Evolutionary conservation across 2,113 vertebrate species (phyloP).

Genomic region (Terrapene triunguis): DNA sequence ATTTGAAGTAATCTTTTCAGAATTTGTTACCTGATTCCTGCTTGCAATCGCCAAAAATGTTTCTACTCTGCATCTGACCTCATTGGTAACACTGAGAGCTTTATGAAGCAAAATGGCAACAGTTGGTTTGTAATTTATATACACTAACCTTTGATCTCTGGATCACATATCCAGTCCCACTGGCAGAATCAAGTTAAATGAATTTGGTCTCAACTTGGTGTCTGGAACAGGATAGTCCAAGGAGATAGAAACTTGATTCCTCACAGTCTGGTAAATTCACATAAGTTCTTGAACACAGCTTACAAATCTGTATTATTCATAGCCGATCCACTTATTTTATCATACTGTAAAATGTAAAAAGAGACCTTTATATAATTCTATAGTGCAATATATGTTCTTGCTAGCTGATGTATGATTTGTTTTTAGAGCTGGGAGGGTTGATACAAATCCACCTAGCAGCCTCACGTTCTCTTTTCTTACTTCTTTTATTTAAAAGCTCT

Average conservation of each 20-base stretch:
- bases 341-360: slow-evolving; percentile 8
- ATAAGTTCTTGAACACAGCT: slow-evolving; percentile 6
- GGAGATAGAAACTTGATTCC: background rate
- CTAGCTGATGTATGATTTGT: slow-evolving; percentile 43
- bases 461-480: slow-evolving; percentile 16
- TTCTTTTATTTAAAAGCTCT: slow-evolving; percentile 46
- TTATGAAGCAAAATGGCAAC: background rate
- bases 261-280: background rate
- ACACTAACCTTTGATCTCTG: background rate
- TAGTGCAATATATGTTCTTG: background rate
- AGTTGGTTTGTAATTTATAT: background rate
- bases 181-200: background rate
- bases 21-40: background rate
- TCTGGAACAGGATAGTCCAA: background rate
- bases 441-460: slow-evolving; percentile 37
- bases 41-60: background rate
- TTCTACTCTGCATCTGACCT: background rate
- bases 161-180: background rate
- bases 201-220: background rate
- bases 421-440: slow-evolving; percentile 34
- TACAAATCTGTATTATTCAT: background rate
- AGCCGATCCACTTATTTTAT: background rate
- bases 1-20: background rate
- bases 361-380: background rate
- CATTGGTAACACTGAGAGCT: background rate